Evolutionary conservation across 2,888 invertebrate genomes (phyloP).

Genomic region (Diadegma fenestrale): DNA sequence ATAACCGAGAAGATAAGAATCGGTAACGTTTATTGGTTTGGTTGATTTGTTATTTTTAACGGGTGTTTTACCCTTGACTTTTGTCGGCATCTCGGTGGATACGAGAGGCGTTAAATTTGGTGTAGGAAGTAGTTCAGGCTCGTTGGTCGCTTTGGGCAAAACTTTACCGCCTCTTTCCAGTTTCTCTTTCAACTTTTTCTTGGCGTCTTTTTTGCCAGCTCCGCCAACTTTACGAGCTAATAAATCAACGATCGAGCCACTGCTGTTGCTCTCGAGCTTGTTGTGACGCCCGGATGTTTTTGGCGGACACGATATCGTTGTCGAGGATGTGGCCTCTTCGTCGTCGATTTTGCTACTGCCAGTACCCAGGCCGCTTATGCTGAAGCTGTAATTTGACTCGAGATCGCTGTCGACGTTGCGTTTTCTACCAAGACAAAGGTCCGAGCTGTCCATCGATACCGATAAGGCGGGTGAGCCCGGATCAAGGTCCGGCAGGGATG

Average conservation of each 20-base stretch:
- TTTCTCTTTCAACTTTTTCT: slow-evolving; percentile 86
- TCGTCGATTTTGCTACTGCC: slow-evolving; percentile 88
- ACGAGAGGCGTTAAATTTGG: slow-evolving; percentile 86
- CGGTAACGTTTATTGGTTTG: slow-evolving; percentile 81
- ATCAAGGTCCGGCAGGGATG: slow-evolving; percentile 92
- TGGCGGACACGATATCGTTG: slow-evolving; percentile 88
- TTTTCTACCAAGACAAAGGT: slow-evolving; percentile 79
- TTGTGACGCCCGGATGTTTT: slow-evolving; percentile 77
- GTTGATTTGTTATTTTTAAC: slow-evolving; percentile 75
- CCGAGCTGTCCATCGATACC: slow-evolving; percentile 87
- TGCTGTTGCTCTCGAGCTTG: slow-evolving; percentile 84
- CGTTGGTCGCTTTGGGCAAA: slow-evolving; percentile 86
- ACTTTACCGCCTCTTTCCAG: slow-evolving; percentile 84
- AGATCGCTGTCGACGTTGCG: slow-evolving; percentile 87
- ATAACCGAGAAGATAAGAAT: slow-evolving; percentile 88
- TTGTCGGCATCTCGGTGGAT: slow-evolving; percentile 68
- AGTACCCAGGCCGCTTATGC: slow-evolving; percentile 84
- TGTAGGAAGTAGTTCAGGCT: slow-evolving; percentile 88
- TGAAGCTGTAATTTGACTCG: slow-evolving; percentile 89
- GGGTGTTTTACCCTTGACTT: slow-evolving; percentile 76
- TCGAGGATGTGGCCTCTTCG: slow-evolving; percentile 89
- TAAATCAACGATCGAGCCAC: slow-evolving; percentile 88
- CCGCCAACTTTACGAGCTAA: slow-evolving; percentile 89
- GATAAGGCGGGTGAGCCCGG: slow-evolving; percentile 90
- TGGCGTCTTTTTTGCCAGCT: slow-evolving; percentile 85